Percentiles rank a stretch among this genome's conserved stretches.
These are phyloP conservation scores for Raja brachyura DNA, from an alignment of 2,113 vertebrate genomes.

Conservation along the genomic window DNA sequence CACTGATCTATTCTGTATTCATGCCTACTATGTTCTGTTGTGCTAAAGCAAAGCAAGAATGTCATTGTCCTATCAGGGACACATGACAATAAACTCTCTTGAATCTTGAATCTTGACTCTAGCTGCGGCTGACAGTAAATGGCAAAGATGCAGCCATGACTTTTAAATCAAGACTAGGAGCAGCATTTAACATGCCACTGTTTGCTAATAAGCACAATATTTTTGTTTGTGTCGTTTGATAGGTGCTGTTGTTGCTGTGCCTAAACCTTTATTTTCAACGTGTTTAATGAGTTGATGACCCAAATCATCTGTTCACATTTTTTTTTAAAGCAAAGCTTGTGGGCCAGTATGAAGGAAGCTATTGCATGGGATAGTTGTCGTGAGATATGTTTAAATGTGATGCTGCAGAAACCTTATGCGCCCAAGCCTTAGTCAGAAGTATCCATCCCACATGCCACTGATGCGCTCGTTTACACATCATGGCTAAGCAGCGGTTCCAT, in stretches of 20 bases:
- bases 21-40: too few species aligned
- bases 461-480: background rate
- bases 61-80: too few species aligned
- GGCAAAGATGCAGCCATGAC: background rate
- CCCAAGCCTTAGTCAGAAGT: background rate
- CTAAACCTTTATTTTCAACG: too few species aligned
- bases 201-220: background rate
- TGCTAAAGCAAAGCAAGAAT: too few species aligned
- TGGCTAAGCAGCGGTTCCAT: background rate
- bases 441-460: background rate
- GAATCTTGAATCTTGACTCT: too few species aligned
- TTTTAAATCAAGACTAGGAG: background rate
- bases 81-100: too few species aligned
- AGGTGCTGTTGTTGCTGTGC: background rate
- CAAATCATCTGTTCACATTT: background rate
- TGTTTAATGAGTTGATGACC: background rate
- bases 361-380: background rate
- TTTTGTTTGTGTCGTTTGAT: background rate
- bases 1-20: too few species aligned
- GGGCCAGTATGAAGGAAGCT: background rate
- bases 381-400: background rate
- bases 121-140: background rate
- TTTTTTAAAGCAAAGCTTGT: background rate
- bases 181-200: background rate
- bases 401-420: background rate